Base-by-base conservation (phyloP, 2,113 vertebrate genomes). In the Percopsis transmontana region DNA sequence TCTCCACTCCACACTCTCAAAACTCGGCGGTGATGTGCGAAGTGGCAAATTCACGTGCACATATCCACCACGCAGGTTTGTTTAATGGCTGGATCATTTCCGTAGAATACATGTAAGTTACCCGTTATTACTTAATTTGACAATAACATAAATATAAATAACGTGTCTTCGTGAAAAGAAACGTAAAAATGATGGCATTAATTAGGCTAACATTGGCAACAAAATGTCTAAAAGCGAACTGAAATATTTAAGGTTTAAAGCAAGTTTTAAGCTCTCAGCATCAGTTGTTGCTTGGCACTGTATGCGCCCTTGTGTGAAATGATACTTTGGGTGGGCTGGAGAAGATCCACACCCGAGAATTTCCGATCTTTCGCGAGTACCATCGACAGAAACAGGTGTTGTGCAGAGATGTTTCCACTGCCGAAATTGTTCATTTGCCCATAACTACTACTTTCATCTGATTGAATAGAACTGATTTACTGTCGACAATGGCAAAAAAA, bases 201-300 rank as follows among this genome's bases (percentile, higher is more conserved):
- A 33, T 33, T 33, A 33, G 4, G 27, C 27, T 33, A 7, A 33
- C 27, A 33, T 33, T 33, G 27, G 27, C n/a, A n/a, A 33, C 8
- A 7, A 33, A 4, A 33, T 33, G 8, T 4, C 8, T 33, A 33
- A 33, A 33, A 20, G 40, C 60, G 40, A 77, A 62, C 42, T 53
- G 45, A 24, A 33, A n/a, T 33, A 7, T 56, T 69, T 50, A n/a
- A 3, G 13, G 2, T 48, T 66, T 75, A 58, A 27, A 33, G 80
- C 62, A 89, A 90, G 89, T 90, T 90, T 79, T n/a, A 74, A 72
- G 72, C 82, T 61, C 63, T 42, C 87, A 73, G 79, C 79, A 76
- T 87, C 87, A 87, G 79, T 78, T 85, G 75, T 68, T 68, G 81
- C 76, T 70, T 63, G 57, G 70, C 80, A 84, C 82, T 70, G 24